Base-by-base conservation (phyloP, 2,888 invertebrate genomes). In the Agonopterix arenella region DNA sequence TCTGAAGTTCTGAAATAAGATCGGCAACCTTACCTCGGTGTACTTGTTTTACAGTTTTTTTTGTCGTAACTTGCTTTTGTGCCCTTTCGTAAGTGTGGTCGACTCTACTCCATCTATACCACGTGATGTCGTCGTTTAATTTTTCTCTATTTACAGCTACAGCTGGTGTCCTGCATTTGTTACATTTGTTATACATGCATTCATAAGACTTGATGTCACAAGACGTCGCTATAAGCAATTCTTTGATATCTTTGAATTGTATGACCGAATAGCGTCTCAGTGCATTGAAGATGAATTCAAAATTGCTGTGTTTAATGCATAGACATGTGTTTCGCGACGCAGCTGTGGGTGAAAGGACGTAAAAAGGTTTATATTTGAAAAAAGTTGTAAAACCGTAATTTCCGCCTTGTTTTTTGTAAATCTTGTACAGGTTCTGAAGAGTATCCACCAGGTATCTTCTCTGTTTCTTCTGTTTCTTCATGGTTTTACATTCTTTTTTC, bases 281-380 rank as follows among this genome's bases (percentile, higher is more conserved):
- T 16, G 40, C 46, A 8, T n/a, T 40, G 11, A 16, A 10, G 8
- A 11, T 8, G 4, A 38, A 18, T n/a, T 38, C 11, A 11, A 47
- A 13, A 36, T 47, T 45, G 16, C 11, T 38, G 47, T 53, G 46
- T 52, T 48, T 50, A 51, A 45, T 49, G 50, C 53, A 56, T 50
- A 58, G 18, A 43, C 58, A 56, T 44, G 58, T 55, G 16, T 57
- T 48, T 46, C 56, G 51, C 18, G 18, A 37, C 18, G 46, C 44
- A 8, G 38, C 38, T 38, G 28, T 40, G 44, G 54, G 52, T 5
- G 50, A 47, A 18, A 52, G 11, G 4, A 52, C 48, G 43, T 49
- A 54, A 51, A 51, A 52, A 11, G 52, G 52, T 45, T 51, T 54
- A 47, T 54, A 52, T 49, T 45, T 54, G 47, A 44, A 50, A 47